Conservation (phyloP, 2,888 invertebrate genomes). For the Elgonia sp. region DNA sequence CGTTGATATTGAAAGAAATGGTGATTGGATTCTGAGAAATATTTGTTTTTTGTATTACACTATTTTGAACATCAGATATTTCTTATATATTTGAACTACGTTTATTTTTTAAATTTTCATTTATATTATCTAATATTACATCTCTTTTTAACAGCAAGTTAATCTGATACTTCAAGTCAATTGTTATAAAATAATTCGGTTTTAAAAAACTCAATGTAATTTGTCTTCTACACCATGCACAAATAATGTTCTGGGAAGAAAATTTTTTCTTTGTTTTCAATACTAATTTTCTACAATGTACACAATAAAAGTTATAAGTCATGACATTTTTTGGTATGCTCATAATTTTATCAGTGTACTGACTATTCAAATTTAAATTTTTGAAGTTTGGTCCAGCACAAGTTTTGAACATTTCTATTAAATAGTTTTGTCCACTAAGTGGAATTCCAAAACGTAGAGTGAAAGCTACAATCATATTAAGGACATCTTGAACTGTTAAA, state of each 20-base stretch:
- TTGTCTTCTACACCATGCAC: slow-evolving; percentile 18
- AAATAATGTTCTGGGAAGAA: slow-evolving; percentile 21
- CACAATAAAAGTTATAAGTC: slow-evolving; percentile 58
- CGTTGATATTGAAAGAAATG: slow-evolving; percentile 27
- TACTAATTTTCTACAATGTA: slow-evolving; percentile 23
- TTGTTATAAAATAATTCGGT: slow-evolving; percentile 30
- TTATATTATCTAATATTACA: slow-evolving; percentile 8
- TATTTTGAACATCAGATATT: slow-evolving; percentile 32
- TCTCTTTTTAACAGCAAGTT: slow-evolving; percentile 19
- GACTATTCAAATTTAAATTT: slow-evolving; percentile 45
- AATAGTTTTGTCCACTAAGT: slow-evolving; percentile 2
- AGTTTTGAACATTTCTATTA: slow-evolving; percentile 49
- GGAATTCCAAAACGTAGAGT: slow-evolving; percentile 34
- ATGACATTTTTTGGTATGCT: slow-evolving; percentile 44
- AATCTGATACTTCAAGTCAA: slow-evolving; percentile 34
- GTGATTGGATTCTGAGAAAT: not conserved
- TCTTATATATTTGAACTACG: not conserved
- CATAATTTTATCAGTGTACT: slow-evolving; percentile 31
- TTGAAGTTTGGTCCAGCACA: slow-evolving; percentile 44
- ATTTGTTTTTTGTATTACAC: not conserved
- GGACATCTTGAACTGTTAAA: slow-evolving; percentile 50
- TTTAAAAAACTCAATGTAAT: slow-evolving; percentile 1
- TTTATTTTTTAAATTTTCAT: slow-evolving; percentile 17
- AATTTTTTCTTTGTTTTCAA: slow-evolving; percentile 34
- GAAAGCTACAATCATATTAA: slow-evolving; percentile 49